Base-by-base conservation (phyloP, 2,113 vertebrate species). In the Diadophis punctatus region DNA sequence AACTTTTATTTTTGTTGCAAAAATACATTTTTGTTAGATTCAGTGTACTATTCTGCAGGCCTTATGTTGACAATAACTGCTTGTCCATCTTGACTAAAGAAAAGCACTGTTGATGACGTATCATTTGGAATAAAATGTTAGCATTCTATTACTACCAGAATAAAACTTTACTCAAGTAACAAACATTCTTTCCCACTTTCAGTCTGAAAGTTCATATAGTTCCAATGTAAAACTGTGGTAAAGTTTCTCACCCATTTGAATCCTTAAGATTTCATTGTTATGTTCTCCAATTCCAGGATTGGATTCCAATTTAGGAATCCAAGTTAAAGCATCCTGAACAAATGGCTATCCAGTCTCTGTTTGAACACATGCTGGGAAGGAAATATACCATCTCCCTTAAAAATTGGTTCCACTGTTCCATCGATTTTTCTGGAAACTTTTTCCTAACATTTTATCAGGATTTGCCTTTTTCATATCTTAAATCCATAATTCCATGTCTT, bases 11-110 rank as follows among this genome's bases (percentile, higher is more conserved):
- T 85, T 52, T 27, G 0, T 0, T 1, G n/a, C 56, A 95, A 93
- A 56, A 34, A 94, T 63, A 93, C 92, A 95, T 93, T 93, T 43
- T 89, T 95, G 95, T 93, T 93, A 93, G 88, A 18, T 90, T 90
- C 92, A 74, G n/a, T 56, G 94, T 89, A 46, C 22, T 89, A 90
- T 93, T 49, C 51, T 53, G 93, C 52, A 90, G 43, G n/a, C 90
- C 90, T 63, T 39, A 55, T 90, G 20, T 56, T 63, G 7, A 74
- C 53, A 92, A 91, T 93, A 74, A 95, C 86, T 68, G 60, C 3
- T 80, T 56, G 60, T 91, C 92, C 68, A 91, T 85, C 52, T 91
- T 46, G 56, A 55, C 49, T 74, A 68, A 27, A 49, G 68, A 86
- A 58, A 51, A 88, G 22, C 23, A 89, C 34, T 9, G 43, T 9